Evolutionary conservation across 2,888 invertebrate species (phyloP).

Genomic region (Protodeltote pygarga): DNA sequence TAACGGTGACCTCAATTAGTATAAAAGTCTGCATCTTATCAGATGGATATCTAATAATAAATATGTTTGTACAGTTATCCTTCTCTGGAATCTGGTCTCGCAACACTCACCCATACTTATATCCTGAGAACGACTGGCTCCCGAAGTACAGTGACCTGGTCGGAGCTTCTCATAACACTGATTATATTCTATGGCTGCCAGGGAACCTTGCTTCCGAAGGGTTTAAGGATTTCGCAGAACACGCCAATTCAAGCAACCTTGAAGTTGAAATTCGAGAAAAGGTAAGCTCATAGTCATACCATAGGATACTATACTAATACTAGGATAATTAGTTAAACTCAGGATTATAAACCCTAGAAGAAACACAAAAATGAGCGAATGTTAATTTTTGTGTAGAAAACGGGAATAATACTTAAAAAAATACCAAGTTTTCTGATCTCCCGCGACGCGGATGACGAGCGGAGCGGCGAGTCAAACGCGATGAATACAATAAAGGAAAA

Average conservation of each 20-base stretch:
- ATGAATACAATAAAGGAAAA: too few species aligned
- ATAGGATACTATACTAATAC: not conserved
- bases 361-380: too few species aligned
- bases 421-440: too few species aligned
- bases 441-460: too few species aligned
- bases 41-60: not conserved
- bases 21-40: too few species aligned
- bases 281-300: constrained; percentile 47
- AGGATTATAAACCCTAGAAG: too few species aligned
- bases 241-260: constrained; percentile 72
- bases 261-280: constrained; percentile 76
- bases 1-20: too few species aligned
- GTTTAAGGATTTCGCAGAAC: constrained; percentile 71
- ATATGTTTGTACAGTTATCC: constrained; percentile 56
- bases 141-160: constrained; percentile 76
- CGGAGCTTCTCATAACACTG: constrained; percentile 74
- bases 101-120: constrained; percentile 73
- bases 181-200: constrained; percentile 74
- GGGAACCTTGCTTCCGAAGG: constrained; percentile 72
- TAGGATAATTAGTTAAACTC: not conserved
- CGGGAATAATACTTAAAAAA: too few species aligned
- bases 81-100: constrained; percentile 80
- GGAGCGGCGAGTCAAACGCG: too few species aligned
- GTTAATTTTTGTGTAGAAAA: too few species aligned
- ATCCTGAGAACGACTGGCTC: constrained; percentile 78